A percentile compares a stretch with the other conserved stretches of the same genome.
Conservation (phyloP, 2,113 vertebrate genomes). For the Phalacrocorax carbo region DNA sequence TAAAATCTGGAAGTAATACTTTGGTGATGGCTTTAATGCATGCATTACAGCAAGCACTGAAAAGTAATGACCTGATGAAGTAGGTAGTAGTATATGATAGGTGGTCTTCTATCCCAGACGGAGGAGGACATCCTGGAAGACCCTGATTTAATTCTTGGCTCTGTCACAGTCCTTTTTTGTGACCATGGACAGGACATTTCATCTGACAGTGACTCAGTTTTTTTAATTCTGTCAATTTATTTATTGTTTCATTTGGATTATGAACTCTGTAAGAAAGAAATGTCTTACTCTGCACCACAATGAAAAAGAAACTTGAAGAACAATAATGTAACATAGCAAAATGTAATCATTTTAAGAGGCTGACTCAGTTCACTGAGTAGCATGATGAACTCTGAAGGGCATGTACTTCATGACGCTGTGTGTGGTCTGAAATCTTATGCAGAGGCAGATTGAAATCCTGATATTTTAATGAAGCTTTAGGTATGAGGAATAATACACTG, state of each 20-base stretch:
- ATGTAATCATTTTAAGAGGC: background rate
- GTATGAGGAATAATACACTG: conserved; percentile 46
- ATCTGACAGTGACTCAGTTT: background rate
- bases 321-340: background rate
- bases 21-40: background rate
- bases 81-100: background rate
- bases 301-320: background rate
- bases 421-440: conserved; percentile 51
- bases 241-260: background rate
- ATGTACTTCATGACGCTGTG: conserved; percentile 2
- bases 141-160: background rate
- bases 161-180: background rate
- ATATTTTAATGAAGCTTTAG: conserved; percentile 61
- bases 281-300: background rate
- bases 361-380: background rate
- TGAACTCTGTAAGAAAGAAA: background rate
- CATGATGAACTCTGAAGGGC: conserved; percentile 14
- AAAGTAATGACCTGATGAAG: background rate
- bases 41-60: background rate
- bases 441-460: conserved; percentile 16
- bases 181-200: background rate
- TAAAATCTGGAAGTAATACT: background rate
- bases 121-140: background rate
- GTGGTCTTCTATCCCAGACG: background rate
- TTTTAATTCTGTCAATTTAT: background rate